A percentile compares a stretch with the other conserved stretches of the same genome.
Evolutionary conservation across 1,140 invertebrate genomes (phyloP).

Genomic region (Papilio glaucus): DNA sequence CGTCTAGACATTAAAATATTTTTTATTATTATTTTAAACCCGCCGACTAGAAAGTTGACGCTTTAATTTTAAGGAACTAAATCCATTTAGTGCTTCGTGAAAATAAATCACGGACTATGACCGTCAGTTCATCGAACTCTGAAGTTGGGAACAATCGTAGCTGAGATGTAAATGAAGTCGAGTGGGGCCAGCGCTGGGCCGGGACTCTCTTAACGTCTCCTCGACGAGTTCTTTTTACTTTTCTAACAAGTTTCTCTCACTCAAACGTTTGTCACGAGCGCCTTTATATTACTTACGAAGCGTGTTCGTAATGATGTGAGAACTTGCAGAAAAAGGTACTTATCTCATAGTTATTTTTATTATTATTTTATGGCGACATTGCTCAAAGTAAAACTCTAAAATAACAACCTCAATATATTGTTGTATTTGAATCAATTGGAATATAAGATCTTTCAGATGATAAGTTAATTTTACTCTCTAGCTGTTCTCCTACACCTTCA

Average conservation of each 20-base stretch:
- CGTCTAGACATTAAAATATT: slow-evolving; percentile 54
- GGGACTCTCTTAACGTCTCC: slow-evolving; percentile 62
- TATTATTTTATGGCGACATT: slow-evolving; percentile 5
- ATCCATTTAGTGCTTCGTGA: slow-evolving; percentile 63
- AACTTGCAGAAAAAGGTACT: slow-evolving; percentile 22
- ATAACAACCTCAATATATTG: too few species aligned
- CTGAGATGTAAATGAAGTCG: slow-evolving; percentile 78
- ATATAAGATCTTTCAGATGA: too few species aligned
- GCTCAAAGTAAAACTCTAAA: too few species aligned
- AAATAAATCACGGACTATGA: slow-evolving; percentile 67
- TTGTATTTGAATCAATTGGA: too few species aligned
- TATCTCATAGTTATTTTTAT: slow-evolving; percentile 36
- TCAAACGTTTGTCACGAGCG: slow-evolving; percentile 72
- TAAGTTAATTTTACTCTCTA: too few species aligned
- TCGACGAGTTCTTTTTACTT: slow-evolving; percentile 75
- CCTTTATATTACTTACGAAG: slow-evolving; percentile 65
- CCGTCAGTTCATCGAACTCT: slow-evolving; percentile 66
- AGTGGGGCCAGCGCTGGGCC: slow-evolving; percentile 53
- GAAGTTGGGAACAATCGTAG: slow-evolving; percentile 64
- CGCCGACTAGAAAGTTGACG: slow-evolving; percentile 47
- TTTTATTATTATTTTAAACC: slow-evolving; percentile 37
- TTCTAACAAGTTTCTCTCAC: slow-evolving; percentile 71
- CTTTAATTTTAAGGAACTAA: slow-evolving; percentile 55
- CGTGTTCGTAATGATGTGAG: slow-evolving; percentile 46
- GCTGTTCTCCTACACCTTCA: too few species aligned